Conservation (phyloP, 2,113 vertebrate genomes). For the Chelonoidis abingdonii region DNA sequence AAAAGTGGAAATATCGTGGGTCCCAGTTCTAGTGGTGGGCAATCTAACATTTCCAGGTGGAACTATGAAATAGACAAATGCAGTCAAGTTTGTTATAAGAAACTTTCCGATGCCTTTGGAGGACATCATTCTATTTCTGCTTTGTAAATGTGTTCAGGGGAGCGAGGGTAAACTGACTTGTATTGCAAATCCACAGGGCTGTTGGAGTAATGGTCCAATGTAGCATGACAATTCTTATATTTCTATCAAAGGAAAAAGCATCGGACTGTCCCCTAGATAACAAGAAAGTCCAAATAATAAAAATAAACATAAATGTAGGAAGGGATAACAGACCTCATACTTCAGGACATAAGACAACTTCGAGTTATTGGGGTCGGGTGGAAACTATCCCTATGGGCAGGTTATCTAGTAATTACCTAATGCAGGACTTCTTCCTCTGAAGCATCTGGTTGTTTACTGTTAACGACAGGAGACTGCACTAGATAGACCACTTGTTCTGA, state of each 20-base stretch:
- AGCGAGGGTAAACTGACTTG: background rate
- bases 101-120: rapidly evolving
- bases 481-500: background rate
- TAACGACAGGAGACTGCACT: background rate
- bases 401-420: rapidly evolving
- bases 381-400: background rate
- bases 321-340: background rate
- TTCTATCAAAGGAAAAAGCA: rapidly evolving
- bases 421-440: background rate
- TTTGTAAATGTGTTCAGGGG: background rate
- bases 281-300: background rate
- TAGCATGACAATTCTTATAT: background rate
- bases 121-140: rapidly evolving
- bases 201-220: rapidly evolving
- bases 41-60: rapidly evolving
- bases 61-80: background rate
- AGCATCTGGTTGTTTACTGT: rapidly evolving
- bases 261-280: background rate
- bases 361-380: rapidly evolving
- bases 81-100: rapidly evolving
- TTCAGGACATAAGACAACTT: background rate
- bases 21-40: rapidly evolving
- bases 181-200: rapidly evolving
- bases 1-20: background rate
- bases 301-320: background rate